Evolutionary conservation across 1,140 invertebrate species (phyloP), one percentile per base, ranked within the genome.

Genomic region (Drosophila burlai): DNA sequence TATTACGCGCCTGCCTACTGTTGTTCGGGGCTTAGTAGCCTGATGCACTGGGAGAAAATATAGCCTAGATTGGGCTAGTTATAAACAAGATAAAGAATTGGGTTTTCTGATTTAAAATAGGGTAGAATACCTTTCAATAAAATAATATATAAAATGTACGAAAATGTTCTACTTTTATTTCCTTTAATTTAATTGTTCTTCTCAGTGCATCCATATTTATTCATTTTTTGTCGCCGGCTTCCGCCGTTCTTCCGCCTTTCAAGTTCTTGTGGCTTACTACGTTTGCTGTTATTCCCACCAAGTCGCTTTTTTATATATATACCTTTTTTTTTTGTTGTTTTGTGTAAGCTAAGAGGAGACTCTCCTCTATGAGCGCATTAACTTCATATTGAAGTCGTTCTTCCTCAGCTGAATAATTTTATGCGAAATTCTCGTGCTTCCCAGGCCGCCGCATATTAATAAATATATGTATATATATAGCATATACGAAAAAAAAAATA

Each of bases 401-500:
- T 52, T 66, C n/a, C 61, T 45, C 31, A 62, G 52, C 45, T 60
- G 16, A 18, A 47, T 72, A 80, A 84, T 81, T 84, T 83, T 81
- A 83, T 83, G 81, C 81, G 81, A 76, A 84, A 62, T 84, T 84
- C 73, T 85, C 81, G 82, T 77, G 82, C 58, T 81, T 84, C 63
- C 65, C 81, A 81, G 67, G 55, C 54, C 2, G 29, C 38, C 40
- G 57, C 40, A 66, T 65, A 52, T 43, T 26, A 43, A 29, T 54
- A 29, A 43, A 38, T 36, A 36, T 66, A 18, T 18, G 7, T 36
- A n/a, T 29, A 29, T 49, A 16, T 42, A 52, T 49, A 24, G 21
- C 24, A 50, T 42, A 18, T 46, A 21, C 15, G 21, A 36, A 26
- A 24, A 31, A 29, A 29, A 15, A 15, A 26, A 24, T 24, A 24